Percentiles rank a stretch among this genome's conserved stretches.
These are phyloP conservation scores for Spinus olivaceus DNA, from an alignment of 2,797 vertebrate species.

Conservation along the genomic window DNA sequence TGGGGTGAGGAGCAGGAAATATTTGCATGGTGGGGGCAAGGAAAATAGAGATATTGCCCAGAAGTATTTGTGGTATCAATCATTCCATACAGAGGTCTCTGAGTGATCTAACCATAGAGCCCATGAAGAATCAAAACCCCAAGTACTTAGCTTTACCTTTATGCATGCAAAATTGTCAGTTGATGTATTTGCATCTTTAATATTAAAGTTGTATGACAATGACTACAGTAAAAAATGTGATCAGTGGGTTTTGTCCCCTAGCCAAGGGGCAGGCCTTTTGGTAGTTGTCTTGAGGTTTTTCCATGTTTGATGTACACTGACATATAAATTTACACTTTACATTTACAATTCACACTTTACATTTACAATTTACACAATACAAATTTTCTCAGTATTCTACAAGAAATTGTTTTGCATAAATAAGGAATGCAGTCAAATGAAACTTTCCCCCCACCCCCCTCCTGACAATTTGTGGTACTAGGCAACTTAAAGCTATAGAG, in stretches of 20 bases:
- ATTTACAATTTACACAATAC: too few relatives aligned
- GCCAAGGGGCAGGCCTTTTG: background rate
- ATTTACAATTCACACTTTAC: too few relatives aligned
- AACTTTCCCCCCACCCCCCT: fast-evolving
- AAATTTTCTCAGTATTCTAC: too few relatives aligned
- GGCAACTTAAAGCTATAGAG: background rate
- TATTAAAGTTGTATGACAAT: background rate
- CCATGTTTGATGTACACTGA: background rate
- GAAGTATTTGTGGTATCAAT: background rate
- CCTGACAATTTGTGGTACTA: background rate
- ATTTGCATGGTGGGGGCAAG: background rate
- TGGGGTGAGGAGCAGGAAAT: background rate
- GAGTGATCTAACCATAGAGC: background rate
- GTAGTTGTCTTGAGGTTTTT: background rate
- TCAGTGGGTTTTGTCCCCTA: background rate
- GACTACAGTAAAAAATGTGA: background rate
- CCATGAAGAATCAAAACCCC: background rate
- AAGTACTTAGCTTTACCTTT: background rate
- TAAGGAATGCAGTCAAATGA: background rate
- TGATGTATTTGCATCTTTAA: background rate
- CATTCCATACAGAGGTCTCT: background rate
- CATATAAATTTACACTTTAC: background rate
- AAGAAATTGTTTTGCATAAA: background rate
- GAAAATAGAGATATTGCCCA: background rate
- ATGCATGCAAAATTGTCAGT: background rate